A percentile compares a stretch with the other conserved stretches of the same genome.
Conservation (phyloP, 1,140 invertebrate genomes). For the Proctacanthus coquilletti region DNA sequence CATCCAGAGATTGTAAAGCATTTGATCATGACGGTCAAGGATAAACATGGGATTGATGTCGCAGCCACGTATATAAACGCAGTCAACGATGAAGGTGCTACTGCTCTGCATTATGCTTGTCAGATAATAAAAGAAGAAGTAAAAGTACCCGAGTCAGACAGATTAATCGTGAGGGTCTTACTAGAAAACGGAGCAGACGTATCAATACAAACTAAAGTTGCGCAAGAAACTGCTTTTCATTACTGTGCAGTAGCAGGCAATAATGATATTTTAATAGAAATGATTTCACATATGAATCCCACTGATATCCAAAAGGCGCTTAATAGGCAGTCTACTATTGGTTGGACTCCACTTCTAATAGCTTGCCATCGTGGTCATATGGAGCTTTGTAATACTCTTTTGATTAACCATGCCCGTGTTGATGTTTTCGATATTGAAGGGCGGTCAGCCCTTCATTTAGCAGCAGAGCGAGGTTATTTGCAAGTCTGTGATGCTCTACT, state of each 20-base stretch:
- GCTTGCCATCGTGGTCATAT: conserved; percentile 69
- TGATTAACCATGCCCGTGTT: conserved; percentile 86
- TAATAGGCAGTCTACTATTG: conserved; percentile 79
- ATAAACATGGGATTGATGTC: conserved; percentile 49
- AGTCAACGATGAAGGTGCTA: conserved; percentile 81
- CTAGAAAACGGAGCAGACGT: conserved; percentile 83
- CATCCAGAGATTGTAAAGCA: conserved; percentile 71
- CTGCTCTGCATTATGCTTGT: conserved; percentile 77
- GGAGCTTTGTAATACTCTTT: conserved; percentile 70
- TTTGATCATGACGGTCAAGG: conserved; percentile 71
- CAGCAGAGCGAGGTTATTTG: conserved; percentile 83
- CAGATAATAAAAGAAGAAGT: conserved; percentile 65
- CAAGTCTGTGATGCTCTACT: conserved; percentile 90
- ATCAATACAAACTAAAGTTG: conserved; percentile 65
- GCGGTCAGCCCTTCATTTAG: conserved; percentile 85
- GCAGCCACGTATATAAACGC: conserved; percentile 63
- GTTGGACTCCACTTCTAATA: conserved; percentile 92
- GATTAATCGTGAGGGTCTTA: conserved; percentile 74
- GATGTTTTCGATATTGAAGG: conserved; percentile 97
- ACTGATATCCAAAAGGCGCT: conserved; percentile 81
- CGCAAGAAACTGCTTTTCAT: conserved; percentile 87
- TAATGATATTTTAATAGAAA: conserved; percentile 84
- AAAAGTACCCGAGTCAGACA: conserved; percentile 61
- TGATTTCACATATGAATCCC: conserved; percentile 75
- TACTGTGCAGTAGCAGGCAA: conserved; percentile 89